A percentile compares a stretch with the other conserved stretches of the same genome.
Evolutionary conservation across 2,888 invertebrate genomes (phyloP).

Genomic region (Tachina lurida): DNA sequence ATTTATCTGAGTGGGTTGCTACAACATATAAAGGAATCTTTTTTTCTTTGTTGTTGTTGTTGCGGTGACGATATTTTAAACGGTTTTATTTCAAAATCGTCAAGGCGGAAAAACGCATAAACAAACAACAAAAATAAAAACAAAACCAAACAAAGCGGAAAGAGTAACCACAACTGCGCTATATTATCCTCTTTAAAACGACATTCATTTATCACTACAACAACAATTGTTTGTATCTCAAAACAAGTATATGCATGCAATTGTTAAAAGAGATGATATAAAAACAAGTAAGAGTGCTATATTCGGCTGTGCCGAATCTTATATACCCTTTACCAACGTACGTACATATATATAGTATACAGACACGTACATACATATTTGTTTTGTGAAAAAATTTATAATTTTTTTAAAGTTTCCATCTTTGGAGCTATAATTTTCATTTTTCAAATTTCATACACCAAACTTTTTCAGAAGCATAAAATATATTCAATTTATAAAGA

Average conservation of each 20-base stretch:
- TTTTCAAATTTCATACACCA: too few relatives aligned
- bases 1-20: neutral
- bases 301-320: too few relatives aligned
- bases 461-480: too few relatives aligned
- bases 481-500: too few relatives aligned
- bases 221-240: slow-evolving; percentile 25
- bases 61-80: slow-evolving; percentile 61
- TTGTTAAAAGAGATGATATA: slow-evolving; percentile 60
- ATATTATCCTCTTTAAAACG: slow-evolving; percentile 39
- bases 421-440: too few relatives aligned
- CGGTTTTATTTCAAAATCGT: slow-evolving; percentile 80
- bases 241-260: slow-evolving; percentile 30
- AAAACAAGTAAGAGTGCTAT: too few relatives aligned
- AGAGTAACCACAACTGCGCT: slow-evolving; percentile 31
- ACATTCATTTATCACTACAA: slow-evolving; percentile 33
- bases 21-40: slow-evolving; percentile 18
- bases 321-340: too few relatives aligned
- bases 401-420: too few relatives aligned
- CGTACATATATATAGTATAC: too few relatives aligned
- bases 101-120: slow-evolving; percentile 75
- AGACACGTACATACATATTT: too few relatives aligned
- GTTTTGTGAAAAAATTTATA: too few relatives aligned
- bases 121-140: slow-evolving; percentile 60
- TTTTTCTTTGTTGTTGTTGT: slow-evolving; percentile 22
- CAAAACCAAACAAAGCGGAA: slow-evolving; percentile 34